Conservation (phyloP, 2,113 vertebrate species). For the Mola mola region DNA sequence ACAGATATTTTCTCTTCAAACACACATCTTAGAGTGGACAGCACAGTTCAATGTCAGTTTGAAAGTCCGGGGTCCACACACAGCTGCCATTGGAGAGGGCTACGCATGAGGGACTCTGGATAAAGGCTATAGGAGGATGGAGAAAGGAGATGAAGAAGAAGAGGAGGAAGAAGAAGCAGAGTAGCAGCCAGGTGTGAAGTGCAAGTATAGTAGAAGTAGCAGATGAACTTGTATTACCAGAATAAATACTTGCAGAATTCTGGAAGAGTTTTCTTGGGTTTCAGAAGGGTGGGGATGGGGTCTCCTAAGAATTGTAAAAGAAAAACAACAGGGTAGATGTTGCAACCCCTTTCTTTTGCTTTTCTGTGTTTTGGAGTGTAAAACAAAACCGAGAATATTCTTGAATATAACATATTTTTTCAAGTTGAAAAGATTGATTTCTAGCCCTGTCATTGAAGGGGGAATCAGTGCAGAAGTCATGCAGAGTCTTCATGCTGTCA, state of each 20-base stretch:
- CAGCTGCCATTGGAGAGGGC: conserved; percentile 58
- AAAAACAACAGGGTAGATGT: conserved; percentile 44
- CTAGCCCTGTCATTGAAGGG: conserved; percentile 72
- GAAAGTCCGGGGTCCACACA: conserved; percentile 37
- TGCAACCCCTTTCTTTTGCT: conserved; percentile 58
- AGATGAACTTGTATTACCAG: conserved; percentile 38
- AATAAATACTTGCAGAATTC: conserved; percentile 48
- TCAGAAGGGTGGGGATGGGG: conserved; percentile 16
- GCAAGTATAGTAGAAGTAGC: conserved; percentile 27
- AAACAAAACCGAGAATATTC: conserved; percentile 68
- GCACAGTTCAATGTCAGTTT: conserved; percentile 21
- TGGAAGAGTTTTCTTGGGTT: conserved; percentile 35
- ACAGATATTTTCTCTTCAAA: too few species aligned
- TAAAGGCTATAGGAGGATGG: conserved; percentile 49
- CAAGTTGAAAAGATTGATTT: conserved; percentile 52
- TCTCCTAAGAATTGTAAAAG: conserved; percentile 48
- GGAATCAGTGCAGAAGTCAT: conserved; percentile 77
- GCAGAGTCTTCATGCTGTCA: conserved; percentile 84
- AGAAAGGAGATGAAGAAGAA: conserved; percentile 26
- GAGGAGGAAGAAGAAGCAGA: conserved; percentile 49
- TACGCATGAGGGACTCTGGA: conserved; percentile 10
- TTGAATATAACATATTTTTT: conserved; percentile 70
- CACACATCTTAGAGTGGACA: conserved; percentile 31
- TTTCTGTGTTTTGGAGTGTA: conserved; percentile 50
- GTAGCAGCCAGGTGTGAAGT: conserved; percentile 44